Conservation (phyloP, 1,140 invertebrate species). For the Zaprionus gabonicus region DNA sequence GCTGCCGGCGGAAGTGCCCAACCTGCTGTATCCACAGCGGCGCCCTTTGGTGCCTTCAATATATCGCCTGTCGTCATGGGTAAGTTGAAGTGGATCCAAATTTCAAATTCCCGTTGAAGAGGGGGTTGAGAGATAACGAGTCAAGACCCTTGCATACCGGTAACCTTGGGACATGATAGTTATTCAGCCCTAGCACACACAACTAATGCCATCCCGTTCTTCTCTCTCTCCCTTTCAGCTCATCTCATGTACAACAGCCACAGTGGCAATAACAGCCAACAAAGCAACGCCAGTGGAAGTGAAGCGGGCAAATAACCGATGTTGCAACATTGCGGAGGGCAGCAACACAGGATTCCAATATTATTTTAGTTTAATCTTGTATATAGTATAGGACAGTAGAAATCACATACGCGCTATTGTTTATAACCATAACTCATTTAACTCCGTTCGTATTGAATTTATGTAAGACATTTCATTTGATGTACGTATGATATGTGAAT, state of each 20-base stretch:
- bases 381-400: slow-evolving; percentile 32
- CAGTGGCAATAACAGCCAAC: slow-evolving; percentile 55
- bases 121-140: no score
- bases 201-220: background rate
- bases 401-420: background rate
- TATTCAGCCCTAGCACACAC: background rate
- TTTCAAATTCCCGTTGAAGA: no score
- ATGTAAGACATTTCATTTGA: background rate
- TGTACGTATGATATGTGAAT: background rate
- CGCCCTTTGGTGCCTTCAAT: slow-evolving; percentile 59
- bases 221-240: slow-evolving; percentile 34
- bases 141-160: no score
- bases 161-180: background rate
- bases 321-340: background rate
- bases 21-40: background rate
- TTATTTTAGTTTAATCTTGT: slow-evolving; percentile 42
- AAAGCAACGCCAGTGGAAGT: slow-evolving; percentile 56
- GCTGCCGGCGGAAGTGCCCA: slow-evolving; percentile 7
- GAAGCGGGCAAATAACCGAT: slow-evolving; percentile 65
- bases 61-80: slow-evolving; percentile 69
- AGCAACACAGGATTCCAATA: slow-evolving; percentile 46
- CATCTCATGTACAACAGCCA: slow-evolving; percentile 77
- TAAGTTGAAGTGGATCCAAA: slow-evolving; percentile 13
- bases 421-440: background rate
- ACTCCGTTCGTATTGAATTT: background rate